phyloP scores from a whole-genome alignment of 1,140 invertebrate genomes.

The Macrobrachium nipponense region DNA sequence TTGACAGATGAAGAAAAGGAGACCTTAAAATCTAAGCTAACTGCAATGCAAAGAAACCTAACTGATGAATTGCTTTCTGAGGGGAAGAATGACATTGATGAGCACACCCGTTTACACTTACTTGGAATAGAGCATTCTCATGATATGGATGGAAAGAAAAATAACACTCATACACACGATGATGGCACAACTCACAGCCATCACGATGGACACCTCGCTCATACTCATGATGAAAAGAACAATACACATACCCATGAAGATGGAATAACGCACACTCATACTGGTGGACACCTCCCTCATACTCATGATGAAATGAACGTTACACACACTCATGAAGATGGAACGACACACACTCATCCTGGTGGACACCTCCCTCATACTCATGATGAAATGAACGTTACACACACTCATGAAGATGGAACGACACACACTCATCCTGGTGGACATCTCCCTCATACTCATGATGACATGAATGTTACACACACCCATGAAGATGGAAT shows the following conservation, averaged over 20 bases:
- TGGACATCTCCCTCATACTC: not conserved
- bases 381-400: slow-evolving; percentile 1
- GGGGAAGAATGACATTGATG: not conserved
- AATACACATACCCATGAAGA: slow-evolving; percentile 30
- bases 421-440: slow-evolving; percentile 7
- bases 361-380: not conserved
- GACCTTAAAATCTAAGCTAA: too few species aligned
- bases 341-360: not conserved
- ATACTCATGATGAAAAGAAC: slow-evolving; percentile 3
- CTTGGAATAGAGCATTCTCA: not conserved
- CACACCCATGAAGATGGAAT: not conserved
- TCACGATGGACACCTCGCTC: not conserved
- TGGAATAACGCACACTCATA: slow-evolving; percentile 32
- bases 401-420: slow-evolving; percentile 4
- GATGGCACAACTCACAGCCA: slow-evolving; percentile 32
- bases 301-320: slow-evolving; percentile 7
- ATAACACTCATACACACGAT: slow-evolving; percentile 17
- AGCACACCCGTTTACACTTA: not conserved
- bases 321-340: slow-evolving; percentile 14
- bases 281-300: slow-evolving; percentile 25
- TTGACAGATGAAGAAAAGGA: not conserved
- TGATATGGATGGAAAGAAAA: not conserved
- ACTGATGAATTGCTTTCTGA: not conserved
- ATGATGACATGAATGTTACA: not conserved
- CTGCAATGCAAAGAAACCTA: slow-evolving; percentile 3